A percentile compares a stretch with the other conserved stretches of the same genome.
Conservation (phyloP, 2,113 vertebrate species). For the Microcebus tavaratra region DNA sequence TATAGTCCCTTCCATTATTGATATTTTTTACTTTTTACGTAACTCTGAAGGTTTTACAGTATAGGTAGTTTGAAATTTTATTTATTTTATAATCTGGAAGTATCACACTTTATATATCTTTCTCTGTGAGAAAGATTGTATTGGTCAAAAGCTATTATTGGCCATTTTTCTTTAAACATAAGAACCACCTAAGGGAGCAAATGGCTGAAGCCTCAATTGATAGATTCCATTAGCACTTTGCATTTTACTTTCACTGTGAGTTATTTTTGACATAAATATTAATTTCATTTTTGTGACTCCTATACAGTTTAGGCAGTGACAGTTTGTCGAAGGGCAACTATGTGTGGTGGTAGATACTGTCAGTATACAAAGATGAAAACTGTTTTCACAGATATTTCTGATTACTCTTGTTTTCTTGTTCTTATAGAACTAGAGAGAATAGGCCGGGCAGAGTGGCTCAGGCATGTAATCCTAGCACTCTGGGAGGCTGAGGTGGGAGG, state of each 20-base stretch:
- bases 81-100: conserved; percentile 31
- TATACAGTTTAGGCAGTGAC: background rate
- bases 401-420: conserved; percentile 43
- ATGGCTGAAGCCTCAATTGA: background rate
- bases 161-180: conserved; percentile 36
- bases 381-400: conserved; percentile 4
- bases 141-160: conserved; percentile 32
- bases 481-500: too few species aligned
- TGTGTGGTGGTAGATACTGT: background rate
- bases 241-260: conserved; percentile 42
- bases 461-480: too few species aligned
- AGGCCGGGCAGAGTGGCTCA: background rate
- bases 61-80: background rate
- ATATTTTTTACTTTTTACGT: background rate
- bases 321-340: background rate
- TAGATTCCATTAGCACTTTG: conserved; percentile 34
- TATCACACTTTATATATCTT: background rate
- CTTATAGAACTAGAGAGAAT: background rate
- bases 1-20: background rate
- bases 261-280: conserved; percentile 16
- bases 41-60: conserved; percentile 50
- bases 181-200: background rate
- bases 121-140: background rate
- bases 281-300: conserved; percentile 39
- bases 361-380: conserved; percentile 7